Base-by-base conservation (phyloP, 2,113 vertebrate genomes). In the Delphinus delphis region DNA sequence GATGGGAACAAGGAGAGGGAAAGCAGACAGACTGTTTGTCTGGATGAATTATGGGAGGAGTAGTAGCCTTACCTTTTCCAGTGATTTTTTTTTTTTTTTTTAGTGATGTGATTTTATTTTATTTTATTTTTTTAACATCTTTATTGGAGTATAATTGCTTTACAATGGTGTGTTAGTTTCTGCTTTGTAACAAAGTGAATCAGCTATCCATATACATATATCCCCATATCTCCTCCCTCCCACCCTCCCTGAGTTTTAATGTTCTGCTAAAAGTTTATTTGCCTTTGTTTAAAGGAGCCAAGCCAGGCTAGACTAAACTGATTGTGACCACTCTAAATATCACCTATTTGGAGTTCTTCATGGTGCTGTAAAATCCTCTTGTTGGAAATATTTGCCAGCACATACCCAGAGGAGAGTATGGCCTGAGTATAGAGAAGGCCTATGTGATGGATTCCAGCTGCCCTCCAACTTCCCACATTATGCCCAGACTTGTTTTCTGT, bases 401-500 rank as follows among this genome's bases (percentile, higher is more conserved):
- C 1, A 7, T 28, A 33, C 55, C 25, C 84, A 60, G 86, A 79
- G 70, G 1, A 18, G 55, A 73, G 11, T 26, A 18, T 65, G 20
- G 28, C 68, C 41, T 70, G 33, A 62, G 53, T 53, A 11, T 67
- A 89, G 33, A 88, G 47, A 74, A 90, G 65, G 6, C 53, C 12
- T n/a, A 11, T 15, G 11, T 41, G 25, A 6, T 81, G 36, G 21
- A n/a, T 38, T 87, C 71, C 41, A 71, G 15, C 73, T 80, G 53
- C 53, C 58, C 58, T 71, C 28, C 58, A 12, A 18, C 58, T 84
- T 38, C 77, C 68, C 41, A 31, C 21, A 33, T 26, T 76, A 17
- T 87, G 28, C 71, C 60, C 62, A 90, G 17, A 28, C 74, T 95
- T 96, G 44, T 85, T 88, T 94, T 70, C 83, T 80, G 25, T 88